phyloP scores from a whole-genome alignment of 2,797 vertebrate genomes.

The Danio jaintianensis region DNA sequence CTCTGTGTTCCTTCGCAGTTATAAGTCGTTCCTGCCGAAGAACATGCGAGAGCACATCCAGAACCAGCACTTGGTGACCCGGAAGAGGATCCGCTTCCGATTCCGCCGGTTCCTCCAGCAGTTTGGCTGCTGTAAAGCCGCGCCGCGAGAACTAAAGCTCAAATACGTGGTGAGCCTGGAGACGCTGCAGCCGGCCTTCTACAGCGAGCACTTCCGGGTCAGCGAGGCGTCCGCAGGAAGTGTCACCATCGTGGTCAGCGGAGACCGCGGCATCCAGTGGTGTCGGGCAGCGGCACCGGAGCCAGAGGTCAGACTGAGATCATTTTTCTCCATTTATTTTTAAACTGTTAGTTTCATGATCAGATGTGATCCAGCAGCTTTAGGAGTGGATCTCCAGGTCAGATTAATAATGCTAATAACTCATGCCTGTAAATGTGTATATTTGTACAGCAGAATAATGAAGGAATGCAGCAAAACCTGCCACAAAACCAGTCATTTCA shows the following conservation, averaged over 20 bases:
- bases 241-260: slow-evolving; percentile 88
- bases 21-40: slow-evolving; percentile 92
- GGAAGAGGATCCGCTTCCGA: slow-evolving; percentile 94
- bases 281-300: slow-evolving; percentile 60
- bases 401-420: too few relatives aligned
- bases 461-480: too few relatives aligned
- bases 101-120: slow-evolving; percentile 94
- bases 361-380: too few relatives aligned
- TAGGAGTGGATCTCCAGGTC: too few relatives aligned
- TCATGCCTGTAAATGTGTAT: too few relatives aligned
- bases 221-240: slow-evolving; percentile 80
- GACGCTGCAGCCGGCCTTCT: slow-evolving; percentile 89
- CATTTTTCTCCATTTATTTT: too few relatives aligned
- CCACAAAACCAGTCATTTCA: too few relatives aligned
- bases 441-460: too few relatives aligned
- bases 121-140: slow-evolving; percentile 90
- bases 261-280: slow-evolving; percentile 92
- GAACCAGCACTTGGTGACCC: slow-evolving; percentile 92
- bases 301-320: too few relatives aligned
- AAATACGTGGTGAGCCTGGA: slow-evolving; percentile 97
- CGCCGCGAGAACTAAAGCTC: slow-evolving; percentile 90
- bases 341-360: too few relatives aligned
- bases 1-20: slow-evolving; percentile 76
- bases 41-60: slow-evolving; percentile 88
- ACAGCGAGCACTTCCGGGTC: slow-evolving; percentile 90